A percentile compares a stretch with the other conserved stretches of the same genome.
phyloP scores from a whole-genome alignment of 2,113 vertebrate genomes.

The Podocnemis expansa region DNA sequence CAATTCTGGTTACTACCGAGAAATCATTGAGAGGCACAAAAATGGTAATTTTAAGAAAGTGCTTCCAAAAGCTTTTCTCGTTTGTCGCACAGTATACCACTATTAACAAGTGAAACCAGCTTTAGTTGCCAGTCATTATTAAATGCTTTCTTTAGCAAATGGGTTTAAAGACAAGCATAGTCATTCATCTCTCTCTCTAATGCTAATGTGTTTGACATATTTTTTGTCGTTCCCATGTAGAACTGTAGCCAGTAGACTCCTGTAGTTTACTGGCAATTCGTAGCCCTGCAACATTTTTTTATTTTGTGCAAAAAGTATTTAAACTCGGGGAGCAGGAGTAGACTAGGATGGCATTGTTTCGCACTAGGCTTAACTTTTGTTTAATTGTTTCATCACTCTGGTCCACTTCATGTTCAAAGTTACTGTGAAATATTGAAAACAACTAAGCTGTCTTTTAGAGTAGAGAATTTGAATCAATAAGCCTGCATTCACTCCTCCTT shows the following conservation, averaged over 20 bases:
- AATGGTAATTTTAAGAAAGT: rapidly evolving
- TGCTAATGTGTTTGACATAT: conserved; percentile 18
- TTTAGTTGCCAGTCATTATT: neutral
- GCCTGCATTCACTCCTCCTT: neutral
- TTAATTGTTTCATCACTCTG: neutral
- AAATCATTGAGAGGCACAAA: rapidly evolving
- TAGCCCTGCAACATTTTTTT: conserved; percentile 22
- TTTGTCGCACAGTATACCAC: neutral
- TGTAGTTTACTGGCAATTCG: neutral
- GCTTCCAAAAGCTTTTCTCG: neutral
- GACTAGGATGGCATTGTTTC: neutral
- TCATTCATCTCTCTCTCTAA: neutral
- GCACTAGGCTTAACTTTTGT: neutral
- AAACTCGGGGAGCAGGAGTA: neutral
- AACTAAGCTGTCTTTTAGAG: neutral
- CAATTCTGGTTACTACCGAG: neutral
- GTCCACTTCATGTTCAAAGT: neutral
- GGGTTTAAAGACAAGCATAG: neutral
- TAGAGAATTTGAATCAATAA: neutral
- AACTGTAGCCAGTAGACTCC: conserved; percentile 13
- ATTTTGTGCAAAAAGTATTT: neutral
- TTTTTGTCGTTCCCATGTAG: neutral
- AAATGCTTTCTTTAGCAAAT: conserved; percentile 9
- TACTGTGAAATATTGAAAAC: neutral
- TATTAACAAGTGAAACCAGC: neutral